Conservation (phyloP, 2,113 vertebrate species). For the Xyrauchen texanus region DNA sequence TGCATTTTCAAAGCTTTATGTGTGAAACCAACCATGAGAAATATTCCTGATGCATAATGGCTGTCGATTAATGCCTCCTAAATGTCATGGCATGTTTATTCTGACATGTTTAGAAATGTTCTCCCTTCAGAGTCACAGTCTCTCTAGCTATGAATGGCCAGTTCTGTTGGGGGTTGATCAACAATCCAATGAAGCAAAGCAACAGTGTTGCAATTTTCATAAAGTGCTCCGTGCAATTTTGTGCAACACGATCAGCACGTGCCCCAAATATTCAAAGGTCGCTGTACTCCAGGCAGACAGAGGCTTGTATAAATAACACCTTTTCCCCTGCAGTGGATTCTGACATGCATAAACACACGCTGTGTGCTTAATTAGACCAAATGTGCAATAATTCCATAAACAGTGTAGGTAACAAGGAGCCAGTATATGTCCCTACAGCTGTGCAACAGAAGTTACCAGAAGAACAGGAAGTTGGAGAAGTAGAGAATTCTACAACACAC, state of each 20-base stretch:
- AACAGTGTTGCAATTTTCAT: slow-evolving; percentile 48
- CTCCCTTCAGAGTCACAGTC: not conserved
- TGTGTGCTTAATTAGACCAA: slow-evolving; percentile 44
- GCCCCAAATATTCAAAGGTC: slow-evolving; percentile 25
- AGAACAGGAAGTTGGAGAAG: slow-evolving; percentile 67
- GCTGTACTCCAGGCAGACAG: slow-evolving; percentile 14
- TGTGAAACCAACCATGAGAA: slow-evolving; percentile 26
- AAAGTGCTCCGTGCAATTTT: slow-evolving; percentile 29
- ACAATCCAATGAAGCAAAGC: slow-evolving; percentile 42
- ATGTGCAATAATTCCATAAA: slow-evolving; percentile 44
- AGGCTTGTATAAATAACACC: slow-evolving; percentile 44
- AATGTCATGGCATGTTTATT: slow-evolving; percentile 44
- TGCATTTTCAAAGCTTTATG: slow-evolving; percentile 57
- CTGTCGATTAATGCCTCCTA: slow-evolving; percentile 33
- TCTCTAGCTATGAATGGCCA: slow-evolving; percentile 14
- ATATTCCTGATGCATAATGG: slow-evolving; percentile 35
- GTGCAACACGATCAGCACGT: slow-evolving; percentile 33
- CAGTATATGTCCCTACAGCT: slow-evolving; percentile 59
- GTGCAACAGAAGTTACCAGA: slow-evolving; percentile 61
- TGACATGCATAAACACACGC: slow-evolving; percentile 41
- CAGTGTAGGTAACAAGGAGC: slow-evolving; percentile 37
- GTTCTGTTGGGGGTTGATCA: slow-evolving; percentile 43
- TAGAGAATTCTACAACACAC: slow-evolving; percentile 58
- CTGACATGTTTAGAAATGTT: slow-evolving; percentile 21
- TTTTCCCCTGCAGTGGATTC: slow-evolving; percentile 36